These are phyloP conservation scores for Vireo griseus DNA, from an alignment of 2,797 vertebrate genomes.

Conservation along the genomic window DNA sequence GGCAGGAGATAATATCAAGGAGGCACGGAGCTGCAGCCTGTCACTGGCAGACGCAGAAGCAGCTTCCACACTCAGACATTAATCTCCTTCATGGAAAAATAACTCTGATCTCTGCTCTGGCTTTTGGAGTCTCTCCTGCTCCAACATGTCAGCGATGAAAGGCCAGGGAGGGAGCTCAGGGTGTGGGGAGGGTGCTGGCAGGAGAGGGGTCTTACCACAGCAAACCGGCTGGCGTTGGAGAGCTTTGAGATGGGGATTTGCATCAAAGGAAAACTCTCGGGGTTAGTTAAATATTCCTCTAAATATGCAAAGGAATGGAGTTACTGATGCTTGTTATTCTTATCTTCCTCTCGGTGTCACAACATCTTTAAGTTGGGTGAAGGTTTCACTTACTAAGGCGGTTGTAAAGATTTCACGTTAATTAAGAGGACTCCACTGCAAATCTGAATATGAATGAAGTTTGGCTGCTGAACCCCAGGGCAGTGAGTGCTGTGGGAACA, in stretches of 20 bases:
- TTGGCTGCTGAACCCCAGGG: slow-evolving; percentile 28
- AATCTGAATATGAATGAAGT: slow-evolving; percentile 46
- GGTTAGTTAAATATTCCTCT: slow-evolving; percentile 49
- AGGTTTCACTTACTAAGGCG: slow-evolving; percentile 44
- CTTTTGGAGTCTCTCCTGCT: not conserved
- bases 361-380: slow-evolving; percentile 55
- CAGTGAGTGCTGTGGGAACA: not conserved
- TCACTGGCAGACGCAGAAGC: not conserved
- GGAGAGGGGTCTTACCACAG: not conserved
- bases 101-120: not conserved
- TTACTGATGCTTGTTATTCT: slow-evolving; percentile 59
- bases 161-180: not conserved
- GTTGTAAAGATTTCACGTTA: slow-evolving; percentile 55
- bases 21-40: not conserved
- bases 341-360: slow-evolving; percentile 42
- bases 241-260: slow-evolving; percentile 33
- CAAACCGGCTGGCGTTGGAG: accelerated
- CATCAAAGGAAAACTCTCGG: slow-evolving; percentile 20
- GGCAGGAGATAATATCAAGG: not conserved
- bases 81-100: slow-evolving; percentile 3
- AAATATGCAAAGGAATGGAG: slow-evolving; percentile 42
- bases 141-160: not conserved
- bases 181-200: not conserved
- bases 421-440: slow-evolving; percentile 48
- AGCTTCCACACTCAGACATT: slow-evolving; percentile 3